Evolutionary conservation across 2,113 vertebrate species (phyloP).

Genomic region (Halcyon malimbica): DNA sequence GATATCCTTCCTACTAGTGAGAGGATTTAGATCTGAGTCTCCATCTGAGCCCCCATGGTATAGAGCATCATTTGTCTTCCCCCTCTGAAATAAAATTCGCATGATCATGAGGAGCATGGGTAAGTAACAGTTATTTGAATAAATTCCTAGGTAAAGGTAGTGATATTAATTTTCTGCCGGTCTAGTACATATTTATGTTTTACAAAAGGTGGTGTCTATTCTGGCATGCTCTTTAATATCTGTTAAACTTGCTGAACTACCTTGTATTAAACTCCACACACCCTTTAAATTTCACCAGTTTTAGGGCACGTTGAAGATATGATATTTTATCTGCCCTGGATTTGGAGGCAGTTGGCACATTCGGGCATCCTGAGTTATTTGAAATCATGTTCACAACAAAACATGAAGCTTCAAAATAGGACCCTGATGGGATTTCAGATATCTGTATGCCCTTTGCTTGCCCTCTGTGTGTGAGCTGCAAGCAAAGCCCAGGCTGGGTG

Average conservation of each 20-base stretch:
- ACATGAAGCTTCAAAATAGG: neutral
- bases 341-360: neutral
- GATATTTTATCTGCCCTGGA: neutral
- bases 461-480: neutral
- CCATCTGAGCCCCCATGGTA: neutral
- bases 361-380: neutral
- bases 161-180: neutral
- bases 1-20: neutral
- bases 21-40: neutral
- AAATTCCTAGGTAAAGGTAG: neutral
- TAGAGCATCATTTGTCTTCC: neutral
- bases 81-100: neutral
- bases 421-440: neutral
- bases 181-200: neutral
- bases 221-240: neutral
- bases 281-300: neutral
- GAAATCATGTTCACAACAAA: neutral
- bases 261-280: neutral
- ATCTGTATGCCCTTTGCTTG: rapidly evolving
- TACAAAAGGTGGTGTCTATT: neutral
- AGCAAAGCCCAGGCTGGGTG: neutral
- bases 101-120: neutral
- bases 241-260: neutral
- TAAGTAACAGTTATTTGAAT: neutral
- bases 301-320: neutral